Conservation (phyloP, 2,888 invertebrate species). For the Hypercompe scribonia region DNA sequence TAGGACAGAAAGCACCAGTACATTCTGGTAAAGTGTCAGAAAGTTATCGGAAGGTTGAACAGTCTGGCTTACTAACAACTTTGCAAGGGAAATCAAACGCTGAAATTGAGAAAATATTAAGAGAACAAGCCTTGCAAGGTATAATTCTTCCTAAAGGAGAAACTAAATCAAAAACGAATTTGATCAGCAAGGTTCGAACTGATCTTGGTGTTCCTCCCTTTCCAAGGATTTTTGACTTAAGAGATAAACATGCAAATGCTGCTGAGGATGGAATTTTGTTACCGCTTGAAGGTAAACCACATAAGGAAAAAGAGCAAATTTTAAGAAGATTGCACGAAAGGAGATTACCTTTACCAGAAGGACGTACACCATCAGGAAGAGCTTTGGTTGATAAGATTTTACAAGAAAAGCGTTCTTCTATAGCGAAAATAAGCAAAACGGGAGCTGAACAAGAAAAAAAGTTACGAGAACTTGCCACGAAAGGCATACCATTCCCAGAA, state of each 20-base stretch:
- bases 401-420: neutral
- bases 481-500: constrained; percentile 49
- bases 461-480: constrained; percentile 39
- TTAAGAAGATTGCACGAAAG: constrained; percentile 45
- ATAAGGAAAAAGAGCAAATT: constrained; percentile 51
- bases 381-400: constrained; percentile 4
- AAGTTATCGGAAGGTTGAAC: constrained; percentile 26
- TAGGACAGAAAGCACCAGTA: neutral
- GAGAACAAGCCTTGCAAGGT: constrained; percentile 27
- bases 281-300: constrained; percentile 56
- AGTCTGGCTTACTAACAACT: constrained; percentile 44
- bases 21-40: constrained; percentile 2
- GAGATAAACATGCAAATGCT: constrained; percentile 40
- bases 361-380: constrained; percentile 53
- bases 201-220: constrained; percentile 54
- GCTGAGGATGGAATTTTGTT: constrained; percentile 21
- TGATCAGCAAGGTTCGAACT: constrained; percentile 38
- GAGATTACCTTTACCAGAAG: constrained; percentile 55
- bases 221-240: constrained; percentile 37
- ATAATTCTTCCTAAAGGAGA: constrained; percentile 53
- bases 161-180: constrained; percentile 51
- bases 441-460: constrained; percentile 50
- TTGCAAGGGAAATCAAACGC: constrained; percentile 47
- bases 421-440: neutral
- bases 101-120: constrained; percentile 34